phyloP scores from a whole-genome alignment of 2,888 invertebrate species.

The Drosophila multiciliata region DNA sequence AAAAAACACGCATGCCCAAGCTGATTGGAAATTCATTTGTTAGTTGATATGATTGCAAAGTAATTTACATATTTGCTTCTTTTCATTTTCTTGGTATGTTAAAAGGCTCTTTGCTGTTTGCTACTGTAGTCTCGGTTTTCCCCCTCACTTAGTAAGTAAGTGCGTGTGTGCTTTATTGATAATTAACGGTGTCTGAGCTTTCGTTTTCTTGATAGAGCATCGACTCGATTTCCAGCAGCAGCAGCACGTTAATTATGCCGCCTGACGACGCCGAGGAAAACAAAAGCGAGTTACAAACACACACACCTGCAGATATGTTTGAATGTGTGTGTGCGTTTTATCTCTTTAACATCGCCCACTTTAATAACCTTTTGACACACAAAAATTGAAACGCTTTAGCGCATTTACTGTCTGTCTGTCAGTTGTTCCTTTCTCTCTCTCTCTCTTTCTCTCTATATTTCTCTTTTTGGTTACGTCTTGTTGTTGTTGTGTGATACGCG shows the following conservation, averaged over 20 bases:
- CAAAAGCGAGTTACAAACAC: conserved; percentile 41
- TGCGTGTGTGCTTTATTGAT: conserved; percentile 57
- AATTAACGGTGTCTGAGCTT: conserved; percentile 68
- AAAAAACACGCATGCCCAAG: conserved; percentile 33
- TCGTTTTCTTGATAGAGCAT: conserved; percentile 60
- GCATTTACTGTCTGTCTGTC: conserved; percentile 48
- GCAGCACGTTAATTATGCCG: conserved; percentile 44
- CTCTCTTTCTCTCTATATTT: background rate
- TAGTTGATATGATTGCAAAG: conserved; percentile 64
- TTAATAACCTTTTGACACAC: conserved; percentile 77
- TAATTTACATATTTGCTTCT: conserved; percentile 47
- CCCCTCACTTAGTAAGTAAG: conserved; percentile 24
- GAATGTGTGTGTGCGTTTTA: conserved; percentile 24
- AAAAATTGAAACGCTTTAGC: conserved; percentile 72
- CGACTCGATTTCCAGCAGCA: conserved; percentile 39
- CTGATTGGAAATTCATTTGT: conserved; percentile 59
- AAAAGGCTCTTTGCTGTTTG: conserved; percentile 8
- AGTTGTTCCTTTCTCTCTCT: conserved; percentile 3
- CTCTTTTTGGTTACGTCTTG: conserved; percentile 28
- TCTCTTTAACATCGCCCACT: conserved; percentile 61
- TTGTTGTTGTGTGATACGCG: conserved; percentile 58
- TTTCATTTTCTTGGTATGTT: conserved; percentile 27
- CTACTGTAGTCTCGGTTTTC: conserved; percentile 7
- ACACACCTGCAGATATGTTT: conserved; percentile 9
- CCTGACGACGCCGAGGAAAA: conserved; percentile 40